These are phyloP conservation scores for Paguma larvata DNA, from an alignment of 2,797 vertebrate species.

Conservation along the genomic window DNA sequence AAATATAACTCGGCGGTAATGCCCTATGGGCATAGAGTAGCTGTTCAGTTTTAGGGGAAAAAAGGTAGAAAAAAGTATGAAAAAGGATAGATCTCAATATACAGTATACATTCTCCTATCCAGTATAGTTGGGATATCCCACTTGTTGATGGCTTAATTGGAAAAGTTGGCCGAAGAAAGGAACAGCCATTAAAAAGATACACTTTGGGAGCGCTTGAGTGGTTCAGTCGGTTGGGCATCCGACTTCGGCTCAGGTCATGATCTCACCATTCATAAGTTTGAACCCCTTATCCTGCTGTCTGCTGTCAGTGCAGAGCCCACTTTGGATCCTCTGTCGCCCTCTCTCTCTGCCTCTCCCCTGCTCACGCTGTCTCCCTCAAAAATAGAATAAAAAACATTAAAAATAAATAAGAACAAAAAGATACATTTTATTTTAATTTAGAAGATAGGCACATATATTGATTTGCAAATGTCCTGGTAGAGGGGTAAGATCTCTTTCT, in stretches of 20 bases:
- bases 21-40: accelerated
- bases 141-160: neutral
- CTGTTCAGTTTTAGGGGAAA: neutral
- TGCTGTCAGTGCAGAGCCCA: too few species aligned
- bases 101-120: neutral
- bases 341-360: too few species aligned
- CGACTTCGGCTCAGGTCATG: too few species aligned
- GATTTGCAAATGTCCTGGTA: slow-evolving; percentile 51
- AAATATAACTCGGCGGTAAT: neutral
- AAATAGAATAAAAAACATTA: too few species aligned
- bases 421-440: slow-evolving; percentile 8
- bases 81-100: neutral
- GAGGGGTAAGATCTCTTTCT: slow-evolving; percentile 8
- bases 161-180: slow-evolving; percentile 15
- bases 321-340: too few species aligned
- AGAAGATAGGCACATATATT: neutral
- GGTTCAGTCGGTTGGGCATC: too few species aligned
- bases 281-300: too few species aligned
- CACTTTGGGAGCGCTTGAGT: neutral
- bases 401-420: neutral
- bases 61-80: neutral
- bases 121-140: neutral
- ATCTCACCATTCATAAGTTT: too few species aligned
- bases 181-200: neutral
- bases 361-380: too few species aligned